Base-by-base conservation (phyloP, 2,888 invertebrate species). In the Pseudococcus jackbeardsleyi region DNA sequence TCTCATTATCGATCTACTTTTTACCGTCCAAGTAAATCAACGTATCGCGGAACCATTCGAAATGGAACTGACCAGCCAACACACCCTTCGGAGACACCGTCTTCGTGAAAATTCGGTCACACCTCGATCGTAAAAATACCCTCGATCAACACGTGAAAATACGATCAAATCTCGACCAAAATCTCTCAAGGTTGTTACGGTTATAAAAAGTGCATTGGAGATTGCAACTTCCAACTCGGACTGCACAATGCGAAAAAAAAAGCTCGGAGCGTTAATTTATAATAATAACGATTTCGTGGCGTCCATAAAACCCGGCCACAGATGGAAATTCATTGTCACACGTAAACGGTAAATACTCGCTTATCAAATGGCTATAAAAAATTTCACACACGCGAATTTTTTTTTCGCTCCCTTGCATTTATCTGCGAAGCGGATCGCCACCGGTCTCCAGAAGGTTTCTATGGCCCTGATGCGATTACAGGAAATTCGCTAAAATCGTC, bases 401-500 rank as follows among this genome's bases (percentile, higher is more conserved):
- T 72, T 72, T 33, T 15, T 12, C 79, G 17, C 42, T 79, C 33
- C 42, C 33, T 15, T 11, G 11, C 22, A 7, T 15, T 72, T 26
- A 72, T 72, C 68, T 26, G 26, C 12, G 68, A n/a, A 5, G 42
- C 79, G 79, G 17, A 79, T 79, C 79, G 26, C 42, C n/a, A 26
- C 59, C 59, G 39, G 42, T n/a, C 42, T 79, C 68, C 4, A 72
- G 79, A 42, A 79, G 79, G 79, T 79, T 79, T 42, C 42, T 42
- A 79, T 26, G 79, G 79, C 79, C 79, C 79, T 79, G 79, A 79
- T 79, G 59, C 59, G 79, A 79, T 79, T 79, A 79, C 79, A 79
- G 79, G 79, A 79, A 79, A 79, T 79, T 79, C 79, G 19, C 42
- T 42, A 42, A 79, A 79, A 42, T 79, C 79, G 42, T 42, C 26